Evolutionary conservation across 2,113 vertebrate species (phyloP).

Genomic region (Castor canadensis): DNA sequence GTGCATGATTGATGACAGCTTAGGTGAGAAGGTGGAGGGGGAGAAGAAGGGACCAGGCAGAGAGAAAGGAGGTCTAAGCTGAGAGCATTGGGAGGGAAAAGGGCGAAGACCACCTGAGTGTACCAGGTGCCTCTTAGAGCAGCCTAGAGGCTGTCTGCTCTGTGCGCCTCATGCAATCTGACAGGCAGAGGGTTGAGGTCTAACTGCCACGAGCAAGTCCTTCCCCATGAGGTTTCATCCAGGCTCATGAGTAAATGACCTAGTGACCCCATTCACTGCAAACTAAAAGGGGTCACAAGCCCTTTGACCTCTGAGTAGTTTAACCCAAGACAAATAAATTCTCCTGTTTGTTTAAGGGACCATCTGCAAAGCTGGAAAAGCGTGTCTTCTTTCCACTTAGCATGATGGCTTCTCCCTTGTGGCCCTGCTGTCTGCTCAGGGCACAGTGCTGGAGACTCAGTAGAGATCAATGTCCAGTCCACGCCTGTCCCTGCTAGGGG

Average conservation of each 20-base stretch:
- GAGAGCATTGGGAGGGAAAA: rapidly evolving
- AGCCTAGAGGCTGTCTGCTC: too few relatives aligned
- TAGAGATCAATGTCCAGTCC: too few relatives aligned
- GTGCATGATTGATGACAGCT: rapidly evolving
- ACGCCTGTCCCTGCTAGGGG: neutral
- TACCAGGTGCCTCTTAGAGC: rapidly evolving
- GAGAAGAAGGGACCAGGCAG: too few relatives aligned
- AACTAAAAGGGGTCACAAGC: neutral
- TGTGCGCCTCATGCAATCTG: too few relatives aligned
- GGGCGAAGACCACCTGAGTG: rapidly evolving
- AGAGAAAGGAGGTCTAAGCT: rapidly evolving
- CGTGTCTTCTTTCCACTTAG: neutral
- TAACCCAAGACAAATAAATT: neutral
- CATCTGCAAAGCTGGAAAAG: neutral
- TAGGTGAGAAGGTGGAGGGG: rapidly evolving
- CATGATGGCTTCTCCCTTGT: neutral
- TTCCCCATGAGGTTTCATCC: neutral
- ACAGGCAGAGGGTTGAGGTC: neutral
- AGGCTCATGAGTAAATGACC: neutral
- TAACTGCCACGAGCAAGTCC: rapidly evolving
- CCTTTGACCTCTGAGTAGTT: neutral
- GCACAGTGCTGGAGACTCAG: too few relatives aligned
- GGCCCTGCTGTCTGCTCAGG: neutral
- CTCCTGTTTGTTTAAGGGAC: constrained; percentile 15
- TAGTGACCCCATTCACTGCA: neutral